A percentile compares a stretch with the other conserved stretches of the same genome.
These are phyloP conservation scores for Hiodon tergisus DNA, from an alignment of 2,113 vertebrate genomes.

Conservation along the genomic window DNA sequence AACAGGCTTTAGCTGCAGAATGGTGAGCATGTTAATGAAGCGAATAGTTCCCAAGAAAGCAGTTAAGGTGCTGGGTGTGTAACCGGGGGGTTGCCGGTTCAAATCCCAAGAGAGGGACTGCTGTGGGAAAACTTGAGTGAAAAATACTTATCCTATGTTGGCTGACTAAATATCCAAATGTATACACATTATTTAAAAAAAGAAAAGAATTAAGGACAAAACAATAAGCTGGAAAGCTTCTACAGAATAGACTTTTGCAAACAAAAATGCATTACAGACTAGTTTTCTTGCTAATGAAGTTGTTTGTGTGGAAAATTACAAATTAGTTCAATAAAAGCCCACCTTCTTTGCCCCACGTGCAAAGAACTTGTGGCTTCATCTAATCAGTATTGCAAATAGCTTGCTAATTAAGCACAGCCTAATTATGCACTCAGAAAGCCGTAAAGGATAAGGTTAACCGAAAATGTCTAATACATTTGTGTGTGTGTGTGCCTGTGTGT, in stretches of 20 bases:
- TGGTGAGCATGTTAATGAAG: too few relatives aligned
- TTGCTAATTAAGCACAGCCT: slow-evolving; percentile 44
- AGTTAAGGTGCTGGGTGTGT: too few relatives aligned
- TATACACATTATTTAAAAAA: too few relatives aligned
- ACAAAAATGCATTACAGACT: slow-evolving; percentile 7
- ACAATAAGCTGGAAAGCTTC: slow-evolving; percentile 23
- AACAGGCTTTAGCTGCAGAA: too few relatives aligned
- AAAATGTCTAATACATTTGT: slow-evolving; percentile 46
- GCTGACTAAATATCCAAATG: too few relatives aligned
- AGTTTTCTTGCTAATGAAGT: slow-evolving; percentile 23
- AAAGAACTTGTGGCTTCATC: slow-evolving; percentile 35
- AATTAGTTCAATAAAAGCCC: not conserved
- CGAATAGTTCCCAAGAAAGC: too few relatives aligned
- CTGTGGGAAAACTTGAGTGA: too few relatives aligned
- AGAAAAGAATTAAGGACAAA: not conserved
- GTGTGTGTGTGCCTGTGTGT: not conserved
- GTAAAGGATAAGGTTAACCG: slow-evolving; percentile 53
- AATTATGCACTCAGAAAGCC: slow-evolving; percentile 49
- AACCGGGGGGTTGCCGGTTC: too few relatives aligned
- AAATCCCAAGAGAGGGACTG: too few relatives aligned
- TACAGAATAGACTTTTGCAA: slow-evolving; percentile 19
- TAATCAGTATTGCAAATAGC: slow-evolving; percentile 46
- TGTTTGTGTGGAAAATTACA: slow-evolving; percentile 23
- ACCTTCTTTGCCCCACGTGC: slow-evolving; percentile 3
- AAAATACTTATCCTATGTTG: too few relatives aligned